A percentile compares a stretch with the other conserved stretches of the same genome.
These are phyloP conservation scores for Tanypteryx hageni DNA, from an alignment of 2,888 invertebrate genomes.

Conservation along the genomic window DNA sequence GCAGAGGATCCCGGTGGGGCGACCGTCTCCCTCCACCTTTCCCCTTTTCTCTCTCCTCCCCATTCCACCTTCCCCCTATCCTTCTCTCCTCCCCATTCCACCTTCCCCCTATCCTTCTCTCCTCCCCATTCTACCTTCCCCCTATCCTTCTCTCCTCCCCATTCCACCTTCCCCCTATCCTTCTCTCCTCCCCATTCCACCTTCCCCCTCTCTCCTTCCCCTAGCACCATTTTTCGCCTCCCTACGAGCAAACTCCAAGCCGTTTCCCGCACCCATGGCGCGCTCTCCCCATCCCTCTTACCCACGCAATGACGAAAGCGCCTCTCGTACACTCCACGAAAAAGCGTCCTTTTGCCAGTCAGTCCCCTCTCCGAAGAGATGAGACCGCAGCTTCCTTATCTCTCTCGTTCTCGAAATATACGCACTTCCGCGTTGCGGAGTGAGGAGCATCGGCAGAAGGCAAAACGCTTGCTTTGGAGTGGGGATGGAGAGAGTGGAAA, in stretches of 20 bases:
- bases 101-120: background rate
- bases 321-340: background rate
- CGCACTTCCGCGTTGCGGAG: constrained; percentile 24
- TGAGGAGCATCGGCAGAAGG: background rate
- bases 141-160: background rate
- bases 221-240: too few relatives aligned
- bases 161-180: background rate
- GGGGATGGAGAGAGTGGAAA: background rate
- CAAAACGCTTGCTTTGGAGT: background rate
- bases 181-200: background rate
- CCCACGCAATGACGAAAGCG: background rate
- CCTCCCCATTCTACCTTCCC: background rate
- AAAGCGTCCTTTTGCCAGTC: background rate
- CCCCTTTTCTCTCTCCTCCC: background rate
- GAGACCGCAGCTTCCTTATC: background rate
- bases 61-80: background rate
- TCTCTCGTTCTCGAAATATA: background rate
- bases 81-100: background rate
- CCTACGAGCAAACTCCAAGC: background rate
- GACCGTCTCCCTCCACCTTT: background rate
- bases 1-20: constrained; percentile 16
- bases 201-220: background rate
- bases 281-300: background rate
- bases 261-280: background rate
- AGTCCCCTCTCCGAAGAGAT: constrained; percentile 14